phyloP scores from a whole-genome alignment of 2,113 vertebrate genomes.

The Pygoscelis adeliae region DNA sequence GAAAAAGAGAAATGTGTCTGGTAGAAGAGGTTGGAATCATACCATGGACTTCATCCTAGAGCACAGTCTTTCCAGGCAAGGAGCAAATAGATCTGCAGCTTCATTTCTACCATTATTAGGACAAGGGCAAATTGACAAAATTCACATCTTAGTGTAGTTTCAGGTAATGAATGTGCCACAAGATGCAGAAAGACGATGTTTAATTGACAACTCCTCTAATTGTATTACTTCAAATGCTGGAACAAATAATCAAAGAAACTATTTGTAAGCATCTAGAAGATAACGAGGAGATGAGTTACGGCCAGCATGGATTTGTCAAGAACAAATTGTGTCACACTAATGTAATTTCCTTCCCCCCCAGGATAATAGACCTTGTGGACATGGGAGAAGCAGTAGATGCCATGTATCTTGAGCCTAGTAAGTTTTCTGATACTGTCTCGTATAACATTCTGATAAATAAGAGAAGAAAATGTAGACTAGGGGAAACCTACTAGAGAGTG shows the following conservation, averaged over 20 bases:
- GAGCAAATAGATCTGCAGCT: not conserved
- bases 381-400: not conserved
- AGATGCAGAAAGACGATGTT: not conserved
- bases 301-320: not conserved
- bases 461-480: not conserved
- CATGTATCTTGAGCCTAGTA: not conserved
- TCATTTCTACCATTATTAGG: not conserved
- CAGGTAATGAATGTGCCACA: not conserved
- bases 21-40: not conserved
- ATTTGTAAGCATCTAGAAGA: not conserved
- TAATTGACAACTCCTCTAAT: not conserved
- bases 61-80: not conserved
- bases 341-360: slow-evolving; percentile 1
- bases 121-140: not conserved
- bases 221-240: not conserved
- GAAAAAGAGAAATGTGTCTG: not conserved
- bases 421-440: not conserved
- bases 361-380: not conserved
- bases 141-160: not conserved
- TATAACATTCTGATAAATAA: slow-evolving; percentile 15
- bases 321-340: not conserved
- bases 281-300: not conserved
- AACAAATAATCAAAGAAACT: slow-evolving; percentile 4
- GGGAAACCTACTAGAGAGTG: not conserved
- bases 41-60: not conserved